These are phyloP conservation scores for Campaea margaritaria DNA, from an alignment of 2,888 invertebrate genomes.

Conservation along the genomic window DNA sequence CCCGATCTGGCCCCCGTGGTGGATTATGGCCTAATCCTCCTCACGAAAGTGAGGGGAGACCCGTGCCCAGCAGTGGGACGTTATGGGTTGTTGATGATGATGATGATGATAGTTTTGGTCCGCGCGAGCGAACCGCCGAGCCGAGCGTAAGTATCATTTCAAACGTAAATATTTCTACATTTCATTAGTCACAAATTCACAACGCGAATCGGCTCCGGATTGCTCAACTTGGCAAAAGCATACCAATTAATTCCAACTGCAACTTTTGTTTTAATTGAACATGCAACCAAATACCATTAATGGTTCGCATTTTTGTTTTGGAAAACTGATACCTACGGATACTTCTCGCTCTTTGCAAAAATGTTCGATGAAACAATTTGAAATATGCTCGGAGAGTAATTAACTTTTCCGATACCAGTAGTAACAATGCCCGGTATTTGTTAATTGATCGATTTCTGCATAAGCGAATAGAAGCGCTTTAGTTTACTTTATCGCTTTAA, in stretches of 20 bases:
- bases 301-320: conserved; percentile 36
- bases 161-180: conserved; percentile 24
- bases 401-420: conserved; percentile 14
- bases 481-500: background rate
- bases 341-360: conserved; percentile 27
- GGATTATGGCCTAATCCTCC: too few relatives aligned
- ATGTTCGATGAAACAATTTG: conserved; percentile 22
- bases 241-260: conserved; percentile 34
- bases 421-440: conserved; percentile 12
- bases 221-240: conserved; percentile 34
- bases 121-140: too few relatives aligned
- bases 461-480: conserved; percentile 6
- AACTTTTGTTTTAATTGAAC: conserved; percentile 39
- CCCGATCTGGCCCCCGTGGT: too few relatives aligned
- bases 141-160: conserved; percentile 7
- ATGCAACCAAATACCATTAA: conserved; percentile 38
- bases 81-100: too few relatives aligned
- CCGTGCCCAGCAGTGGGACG: too few relatives aligned
- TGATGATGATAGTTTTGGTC: too few relatives aligned
- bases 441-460: conserved; percentile 15
- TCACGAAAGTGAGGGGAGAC: too few relatives aligned
- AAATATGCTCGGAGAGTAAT: conserved; percentile 27
- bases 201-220: conserved; percentile 29
- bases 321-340: conserved; percentile 26
- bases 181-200: conserved; percentile 11